Conservation (phyloP, 2,888 invertebrate genomes). For the Octonoba sinensis region DNA sequence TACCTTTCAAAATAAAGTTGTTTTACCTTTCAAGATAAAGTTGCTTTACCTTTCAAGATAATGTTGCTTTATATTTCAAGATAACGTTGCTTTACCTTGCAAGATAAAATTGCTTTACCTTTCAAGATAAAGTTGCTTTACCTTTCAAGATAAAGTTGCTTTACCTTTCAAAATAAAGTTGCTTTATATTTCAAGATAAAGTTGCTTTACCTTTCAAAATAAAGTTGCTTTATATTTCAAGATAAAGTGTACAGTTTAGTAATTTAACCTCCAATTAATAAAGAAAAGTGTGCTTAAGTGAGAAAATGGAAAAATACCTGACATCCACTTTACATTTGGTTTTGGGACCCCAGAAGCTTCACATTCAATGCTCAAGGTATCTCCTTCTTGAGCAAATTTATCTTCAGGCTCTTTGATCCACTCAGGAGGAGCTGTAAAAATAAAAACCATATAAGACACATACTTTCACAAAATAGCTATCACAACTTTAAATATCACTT, state of each 20-base stretch:
- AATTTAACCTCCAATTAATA: neutral
- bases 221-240: too few relatives aligned
- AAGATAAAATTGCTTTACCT: too few relatives aligned
- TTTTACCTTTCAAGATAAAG: neutral
- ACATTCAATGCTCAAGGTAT: conserved; percentile 56
- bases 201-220: neutral
- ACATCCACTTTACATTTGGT: conserved; percentile 61
- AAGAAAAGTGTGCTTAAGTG: neutral
- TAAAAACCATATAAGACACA: too few relatives aligned
- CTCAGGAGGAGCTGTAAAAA: conserved; percentile 56
- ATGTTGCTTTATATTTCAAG: too few relatives aligned
- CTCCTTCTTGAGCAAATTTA: conserved; percentile 32
- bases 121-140: neutral
- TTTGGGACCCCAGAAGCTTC: conserved; percentile 60
- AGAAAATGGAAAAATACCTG: conserved; percentile 18
- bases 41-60: too few relatives aligned
- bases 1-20: neutral
- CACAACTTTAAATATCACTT: too few relatives aligned
- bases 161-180: too few relatives aligned
- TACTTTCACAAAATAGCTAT: too few relatives aligned
- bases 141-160: neutral
- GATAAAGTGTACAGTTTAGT: neutral
- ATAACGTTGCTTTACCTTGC: too few relatives aligned
- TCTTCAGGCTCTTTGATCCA: conserved; percentile 66
- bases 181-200: neutral